phyloP scores from a whole-genome alignment of 64 coral and sea anemone genomes.

The Pocillopora damicornis region DNA sequence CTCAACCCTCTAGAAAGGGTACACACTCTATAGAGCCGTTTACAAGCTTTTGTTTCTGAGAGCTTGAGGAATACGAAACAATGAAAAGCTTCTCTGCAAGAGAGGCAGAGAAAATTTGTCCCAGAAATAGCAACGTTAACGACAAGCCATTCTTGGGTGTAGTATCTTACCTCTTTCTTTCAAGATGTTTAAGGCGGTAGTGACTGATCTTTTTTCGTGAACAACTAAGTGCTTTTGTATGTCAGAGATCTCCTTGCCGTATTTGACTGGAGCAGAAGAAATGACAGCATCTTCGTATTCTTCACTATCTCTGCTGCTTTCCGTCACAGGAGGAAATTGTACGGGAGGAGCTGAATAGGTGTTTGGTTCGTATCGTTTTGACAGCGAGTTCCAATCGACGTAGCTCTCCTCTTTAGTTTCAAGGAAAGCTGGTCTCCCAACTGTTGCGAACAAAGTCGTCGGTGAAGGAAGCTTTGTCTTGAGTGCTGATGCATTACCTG shows the following conservation, averaged over 20 bases:
- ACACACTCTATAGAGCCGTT: no score
- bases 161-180: constrained; percentile 24
- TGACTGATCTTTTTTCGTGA: constrained; percentile 77
- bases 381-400: constrained; percentile 88
- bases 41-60: no score
- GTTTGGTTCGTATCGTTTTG: constrained; percentile 78
- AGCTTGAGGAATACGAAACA: no score
- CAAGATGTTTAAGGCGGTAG: constrained; percentile 12
- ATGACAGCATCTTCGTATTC: constrained; percentile 77
- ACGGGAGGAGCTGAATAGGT: constrained; percentile 69
- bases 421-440: constrained; percentile 82
- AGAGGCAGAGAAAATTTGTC: no score
- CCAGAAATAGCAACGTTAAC: no score
- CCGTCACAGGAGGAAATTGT: constrained; percentile 33
- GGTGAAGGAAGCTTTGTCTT: constrained; percentile 84
- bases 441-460: constrained; percentile 85
- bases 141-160: no score
- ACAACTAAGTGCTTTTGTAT: constrained; percentile 89
- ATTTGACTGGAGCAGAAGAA: constrained; percentile 80
- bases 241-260: constrained; percentile 85
- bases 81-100: no score
- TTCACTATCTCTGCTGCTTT: constrained; percentile 55
- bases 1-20: no score
- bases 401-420: constrained; percentile 60
- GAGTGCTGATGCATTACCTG: constrained; percentile 4